phyloP scores from a whole-genome alignment of 2,113 vertebrate genomes.

The Conger conger region DNA sequence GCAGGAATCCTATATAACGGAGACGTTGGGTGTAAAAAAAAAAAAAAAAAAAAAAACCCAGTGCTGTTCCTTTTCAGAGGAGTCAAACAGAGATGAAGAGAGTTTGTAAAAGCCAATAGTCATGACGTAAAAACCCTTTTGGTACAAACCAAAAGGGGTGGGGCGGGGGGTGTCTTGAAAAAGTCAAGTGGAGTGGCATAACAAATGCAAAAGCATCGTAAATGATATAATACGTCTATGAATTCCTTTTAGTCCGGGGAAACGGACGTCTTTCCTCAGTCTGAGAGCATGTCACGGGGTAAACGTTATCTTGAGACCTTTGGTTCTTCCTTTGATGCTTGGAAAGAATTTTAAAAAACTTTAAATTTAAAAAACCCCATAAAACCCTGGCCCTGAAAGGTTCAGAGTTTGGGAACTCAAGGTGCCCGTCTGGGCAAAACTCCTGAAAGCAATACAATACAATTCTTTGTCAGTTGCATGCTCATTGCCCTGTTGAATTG shows the following conservation, averaged over 20 bases:
- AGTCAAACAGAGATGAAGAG: not conserved
- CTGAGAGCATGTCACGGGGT: not conserved
- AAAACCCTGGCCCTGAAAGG: not conserved
- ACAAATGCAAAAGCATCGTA: not conserved
- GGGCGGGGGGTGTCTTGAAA: not conserved
- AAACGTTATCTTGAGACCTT: not conserved
- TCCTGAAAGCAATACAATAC: not conserved
- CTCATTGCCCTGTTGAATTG: not conserved
- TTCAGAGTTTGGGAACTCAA: not conserved
- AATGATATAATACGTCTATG: not conserved
- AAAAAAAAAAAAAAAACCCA: not conserved
- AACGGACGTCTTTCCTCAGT: not conserved
- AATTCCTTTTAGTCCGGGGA: not conserved
- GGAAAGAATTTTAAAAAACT: too few relatives aligned
- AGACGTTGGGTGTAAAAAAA: not conserved
- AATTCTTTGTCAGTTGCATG: not conserved
- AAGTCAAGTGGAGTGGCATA: not conserved
- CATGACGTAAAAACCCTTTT: not conserved
- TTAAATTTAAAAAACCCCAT: not conserved
- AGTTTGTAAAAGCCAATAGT: not conserved
- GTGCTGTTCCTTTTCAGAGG: not conserved
- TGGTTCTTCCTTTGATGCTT: not conserved
- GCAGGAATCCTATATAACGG: not conserved
- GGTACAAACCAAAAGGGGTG: not conserved
- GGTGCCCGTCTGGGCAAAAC: not conserved